Conservation (phyloP, 2,888 invertebrate species). For the Pristionchus arcanus region DNA sequence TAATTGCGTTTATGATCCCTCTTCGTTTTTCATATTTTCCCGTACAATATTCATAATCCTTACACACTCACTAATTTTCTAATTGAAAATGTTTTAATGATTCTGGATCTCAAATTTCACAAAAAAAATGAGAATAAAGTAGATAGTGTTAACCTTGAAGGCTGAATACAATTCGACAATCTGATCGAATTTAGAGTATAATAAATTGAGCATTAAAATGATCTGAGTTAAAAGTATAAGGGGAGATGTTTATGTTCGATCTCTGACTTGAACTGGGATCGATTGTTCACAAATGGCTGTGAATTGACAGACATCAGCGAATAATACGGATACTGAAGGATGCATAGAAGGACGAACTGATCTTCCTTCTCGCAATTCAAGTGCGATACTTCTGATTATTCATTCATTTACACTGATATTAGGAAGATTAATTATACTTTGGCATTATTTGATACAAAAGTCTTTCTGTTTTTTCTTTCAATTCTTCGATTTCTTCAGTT, state of each 20-base stretch:
- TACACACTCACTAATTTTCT: neutral
- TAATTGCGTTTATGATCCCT: neutral
- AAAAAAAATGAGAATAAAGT: neutral
- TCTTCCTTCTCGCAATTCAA: slow-evolving; percentile 62
- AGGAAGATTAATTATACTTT: slow-evolving; percentile 57
- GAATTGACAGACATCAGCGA: slow-evolving; percentile 69
- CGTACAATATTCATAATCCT: neutral
- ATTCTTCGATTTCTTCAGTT: slow-evolving; percentile 64
- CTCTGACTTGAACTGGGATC: slow-evolving; percentile 65
- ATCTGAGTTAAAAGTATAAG: slow-evolving; percentile 57
- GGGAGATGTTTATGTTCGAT: neutral
- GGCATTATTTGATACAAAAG: slow-evolving; percentile 67
- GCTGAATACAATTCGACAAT: slow-evolving; percentile 65
- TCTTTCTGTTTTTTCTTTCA: slow-evolving; percentile 63
- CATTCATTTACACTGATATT: neutral
- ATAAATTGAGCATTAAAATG: slow-evolving; percentile 66
- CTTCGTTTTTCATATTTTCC: neutral
- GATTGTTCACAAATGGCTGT: slow-evolving; percentile 66
- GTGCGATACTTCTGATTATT: slow-evolving; percentile 61
- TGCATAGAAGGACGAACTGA: slow-evolving; percentile 65
- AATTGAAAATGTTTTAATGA: neutral
- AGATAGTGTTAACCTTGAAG: slow-evolving; percentile 61
- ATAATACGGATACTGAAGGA: slow-evolving; percentile 62
- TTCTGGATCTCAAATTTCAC: neutral
- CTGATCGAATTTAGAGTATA: slow-evolving; percentile 67